Percentiles rank a stretch among this genome's conserved stretches.
These are phyloP conservation scores for Cordylochernes scorpioides DNA, from an alignment of 2,888 invertebrate species.

Conservation along the genomic window DNA sequence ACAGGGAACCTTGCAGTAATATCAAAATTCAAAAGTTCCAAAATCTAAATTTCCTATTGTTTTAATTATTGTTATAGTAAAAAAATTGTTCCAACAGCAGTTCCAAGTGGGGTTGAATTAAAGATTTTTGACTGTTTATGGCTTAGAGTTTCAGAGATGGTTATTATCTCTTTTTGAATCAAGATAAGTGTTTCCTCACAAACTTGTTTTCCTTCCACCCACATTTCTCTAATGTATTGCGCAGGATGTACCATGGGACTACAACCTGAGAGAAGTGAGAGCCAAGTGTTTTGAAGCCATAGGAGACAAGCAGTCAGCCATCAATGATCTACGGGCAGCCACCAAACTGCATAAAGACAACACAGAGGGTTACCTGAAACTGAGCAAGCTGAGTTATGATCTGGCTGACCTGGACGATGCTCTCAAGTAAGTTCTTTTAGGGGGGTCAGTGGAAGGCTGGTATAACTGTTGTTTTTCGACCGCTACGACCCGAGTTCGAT, in stretches of 20 bases:
- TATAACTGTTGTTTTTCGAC: no score
- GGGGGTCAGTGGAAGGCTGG: no score
- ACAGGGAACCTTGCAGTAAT: no score
- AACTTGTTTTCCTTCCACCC: neutral
- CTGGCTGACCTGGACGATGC: constrained; percentile 75
- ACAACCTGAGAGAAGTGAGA: constrained; percentile 49
- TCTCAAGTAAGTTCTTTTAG: constrained; percentile 36
- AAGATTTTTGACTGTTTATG: no score
- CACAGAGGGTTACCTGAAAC: constrained; percentile 51
- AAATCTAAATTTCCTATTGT: no score
- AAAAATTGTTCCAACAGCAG: no score
- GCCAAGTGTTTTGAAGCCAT: constrained; percentile 53
- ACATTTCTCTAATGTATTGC: constrained; percentile 9
- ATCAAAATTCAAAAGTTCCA: no score
- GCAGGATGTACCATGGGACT: constrained; percentile 59
- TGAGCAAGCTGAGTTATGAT: constrained; percentile 59
- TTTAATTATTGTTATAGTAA: no score
- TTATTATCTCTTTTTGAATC: constrained; percentile 1
- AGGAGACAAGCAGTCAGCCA: constrained; percentile 56
- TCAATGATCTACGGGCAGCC: constrained; percentile 62
- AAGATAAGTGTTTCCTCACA: neutral
- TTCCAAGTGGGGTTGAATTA: no score
- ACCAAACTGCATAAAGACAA: constrained; percentile 76
- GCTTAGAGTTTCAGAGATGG: no score
- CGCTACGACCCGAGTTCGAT: no score